Evolutionary conservation across 2,113 vertebrate genomes (phyloP), one percentile per base, ranked within the genome.

Genomic region (Oophaga pumilio): DNA sequence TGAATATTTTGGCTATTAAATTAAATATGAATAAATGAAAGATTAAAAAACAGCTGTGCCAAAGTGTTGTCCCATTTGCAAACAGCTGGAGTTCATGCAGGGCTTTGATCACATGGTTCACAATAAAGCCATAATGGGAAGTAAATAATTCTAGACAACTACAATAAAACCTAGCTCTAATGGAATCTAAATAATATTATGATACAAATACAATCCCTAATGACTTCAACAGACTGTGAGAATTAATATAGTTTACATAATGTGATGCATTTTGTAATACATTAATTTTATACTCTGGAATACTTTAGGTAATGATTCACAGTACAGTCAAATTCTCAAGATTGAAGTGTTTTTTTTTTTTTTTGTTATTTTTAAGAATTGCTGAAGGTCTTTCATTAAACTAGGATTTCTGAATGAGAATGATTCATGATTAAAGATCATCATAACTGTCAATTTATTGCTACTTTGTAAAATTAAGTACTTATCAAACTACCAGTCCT

Each of bases 21-120:
- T 17, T 87, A 81, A 81, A 87, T 87, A 53, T 22, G 77, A 68
- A 73, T 69, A 49, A 71, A 81, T 57, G 43, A 26, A 86, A 86
- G 59, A 60, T 82, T 76, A 15, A 81, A 82, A 82, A 87, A 74
- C 86, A 87, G 78, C 86, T 87, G 86, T 62, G 86, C 43, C 13
- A 33, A 68, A 82, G 52, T 24, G 11, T n/a, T 52, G 80, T 52
- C 12, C 60, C 33, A 13, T n/a, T 82, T 82, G 60, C 62, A 33
- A 82, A 64, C 80, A 82, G 80, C 80, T 82, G 62, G 60, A 50
- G 60, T 64, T n/a, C 28, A 43, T 82, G 18, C 60, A 24, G 20
- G 24, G 80, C 20, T 68, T 24, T 33, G 49, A 82, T 66, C 79
- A n/a, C 22, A 64, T 43, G 78, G 20, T 49, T 33, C 62, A 82